phyloP scores from a whole-genome alignment of 2,113 vertebrate species.

The Pica pica region DNA sequence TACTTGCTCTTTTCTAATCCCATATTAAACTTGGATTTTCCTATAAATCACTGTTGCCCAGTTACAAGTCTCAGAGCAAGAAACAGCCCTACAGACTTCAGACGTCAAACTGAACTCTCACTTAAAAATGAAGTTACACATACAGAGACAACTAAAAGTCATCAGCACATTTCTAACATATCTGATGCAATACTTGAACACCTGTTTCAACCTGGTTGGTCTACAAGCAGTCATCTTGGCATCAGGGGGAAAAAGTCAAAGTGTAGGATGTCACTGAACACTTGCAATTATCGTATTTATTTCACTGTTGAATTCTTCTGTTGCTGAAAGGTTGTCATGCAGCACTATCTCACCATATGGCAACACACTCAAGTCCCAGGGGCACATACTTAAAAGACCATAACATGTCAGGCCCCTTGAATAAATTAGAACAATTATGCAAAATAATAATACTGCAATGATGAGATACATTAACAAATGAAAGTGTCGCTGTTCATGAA shows the following conservation, averaged over 20 bases:
- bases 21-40: background rate
- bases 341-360: conserved; percentile 71
- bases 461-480: conserved; percentile 48
- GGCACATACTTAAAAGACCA: conserved; percentile 68
- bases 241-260: background rate
- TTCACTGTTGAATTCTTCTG: conserved; percentile 58
- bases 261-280: background rate
- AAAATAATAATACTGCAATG: conserved; percentile 48
- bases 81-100: background rate
- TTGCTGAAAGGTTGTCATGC: conserved; percentile 61
- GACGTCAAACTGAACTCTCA: background rate
- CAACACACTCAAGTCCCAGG: conserved; percentile 78
- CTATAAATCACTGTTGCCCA: background rate
- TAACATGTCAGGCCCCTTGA: conserved; percentile 58
- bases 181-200: background rate
- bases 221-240: background rate
- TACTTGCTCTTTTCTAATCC: background rate
- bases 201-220: background rate
- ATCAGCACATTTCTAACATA: background rate
- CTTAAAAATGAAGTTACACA: background rate
- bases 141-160: background rate
- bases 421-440: conserved; percentile 61
- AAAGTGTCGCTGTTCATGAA: background rate
- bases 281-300: conserved; percentile 53
- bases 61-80: background rate